Evolutionary conservation across 1,140 invertebrate genomes (phyloP), one percentile per base, ranked within the genome.

Genomic region (Drosophila nigrodunni): DNA sequence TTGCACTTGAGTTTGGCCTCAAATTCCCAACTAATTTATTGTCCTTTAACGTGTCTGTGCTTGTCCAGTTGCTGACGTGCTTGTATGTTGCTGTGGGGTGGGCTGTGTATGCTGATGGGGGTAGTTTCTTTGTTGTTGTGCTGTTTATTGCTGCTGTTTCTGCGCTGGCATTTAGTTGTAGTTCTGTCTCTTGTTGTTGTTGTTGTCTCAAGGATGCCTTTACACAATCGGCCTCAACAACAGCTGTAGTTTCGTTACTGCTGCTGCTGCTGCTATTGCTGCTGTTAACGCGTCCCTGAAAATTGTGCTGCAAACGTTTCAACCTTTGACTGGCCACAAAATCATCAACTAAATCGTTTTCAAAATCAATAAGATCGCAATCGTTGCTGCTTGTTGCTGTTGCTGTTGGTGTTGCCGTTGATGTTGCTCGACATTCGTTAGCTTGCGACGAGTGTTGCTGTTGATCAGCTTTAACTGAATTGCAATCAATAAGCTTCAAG

Each of bases 281-380:
- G 52, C 35, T 73, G 74, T 77, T 90, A 66, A 90, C 82, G 72
- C 85, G 88, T 85, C 88, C 88, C 86, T 90, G 85, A 90, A 89
- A 91, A 91, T 91, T 91, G 44, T 74, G 88, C 55, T 91, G 89
- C 66, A 91, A 74, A 47, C 90, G 90, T 52, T 91, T 90, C 18
- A 91, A 39, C 13, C 90, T 80, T 54, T 91, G 90, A 65, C 90
- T 91, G 65, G 90, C 90, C 69, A 85, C 90, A 78, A 91, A 91
- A 50, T 91, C 90, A 49, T 91, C 90, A 25, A 47, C 43, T 50
- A 80, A 78, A 57, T 87, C 83, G 50, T 64, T 61, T 44, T 88
- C 83, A 74, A 88, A 88, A 88, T 88, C 85, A 68, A 88, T 88
- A 59, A 88, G 83, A 78, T 88, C 83, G 60, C 52, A 76, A 70